A percentile compares a stretch with the other conserved stretches of the same genome.
Evolutionary conservation across 2,113 vertebrate species (phyloP).

Genomic region (Pyrgilauda ruficollis): DNA sequence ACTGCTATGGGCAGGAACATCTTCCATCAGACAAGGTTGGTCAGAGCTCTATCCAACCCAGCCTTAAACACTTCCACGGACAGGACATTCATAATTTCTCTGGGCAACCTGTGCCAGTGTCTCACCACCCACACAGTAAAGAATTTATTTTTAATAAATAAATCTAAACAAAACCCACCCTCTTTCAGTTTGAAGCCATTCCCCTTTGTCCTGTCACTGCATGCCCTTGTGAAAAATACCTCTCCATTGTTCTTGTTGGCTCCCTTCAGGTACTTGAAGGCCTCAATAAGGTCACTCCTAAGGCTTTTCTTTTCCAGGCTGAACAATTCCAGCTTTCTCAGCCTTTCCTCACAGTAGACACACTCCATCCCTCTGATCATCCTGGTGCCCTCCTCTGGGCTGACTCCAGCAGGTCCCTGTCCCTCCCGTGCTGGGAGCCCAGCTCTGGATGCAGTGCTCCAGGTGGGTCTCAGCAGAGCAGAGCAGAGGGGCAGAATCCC

Average conservation of each 20-base stretch:
- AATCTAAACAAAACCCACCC: not conserved
- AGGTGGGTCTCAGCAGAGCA: not conserved
- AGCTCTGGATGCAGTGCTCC: not conserved
- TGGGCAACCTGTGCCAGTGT: not conserved
- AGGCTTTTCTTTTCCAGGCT: not conserved
- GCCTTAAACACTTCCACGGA: not conserved
- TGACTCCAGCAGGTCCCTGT: fast-evolving
- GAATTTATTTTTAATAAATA: not conserved
- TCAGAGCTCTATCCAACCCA: not conserved
- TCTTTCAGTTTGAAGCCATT: not conserved
- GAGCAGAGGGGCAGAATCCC: not conserved
- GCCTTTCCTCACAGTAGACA: not conserved
- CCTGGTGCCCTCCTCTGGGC: not conserved
- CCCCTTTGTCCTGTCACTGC: not conserved
- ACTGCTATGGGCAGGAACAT: not conserved
- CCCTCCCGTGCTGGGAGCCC: not conserved
- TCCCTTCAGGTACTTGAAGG: not conserved
- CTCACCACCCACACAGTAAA: not conserved
- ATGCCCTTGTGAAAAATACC: not conserved
- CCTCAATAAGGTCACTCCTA: not conserved
- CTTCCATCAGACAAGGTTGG: not conserved
- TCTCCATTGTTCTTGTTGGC: not conserved
- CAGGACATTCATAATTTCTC: not conserved
- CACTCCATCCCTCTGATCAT: not conserved
- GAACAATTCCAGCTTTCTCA: not conserved